Evolutionary conservation across 2,113 vertebrate genomes (phyloP).

Genomic region (Maccullochella peelii): DNA sequence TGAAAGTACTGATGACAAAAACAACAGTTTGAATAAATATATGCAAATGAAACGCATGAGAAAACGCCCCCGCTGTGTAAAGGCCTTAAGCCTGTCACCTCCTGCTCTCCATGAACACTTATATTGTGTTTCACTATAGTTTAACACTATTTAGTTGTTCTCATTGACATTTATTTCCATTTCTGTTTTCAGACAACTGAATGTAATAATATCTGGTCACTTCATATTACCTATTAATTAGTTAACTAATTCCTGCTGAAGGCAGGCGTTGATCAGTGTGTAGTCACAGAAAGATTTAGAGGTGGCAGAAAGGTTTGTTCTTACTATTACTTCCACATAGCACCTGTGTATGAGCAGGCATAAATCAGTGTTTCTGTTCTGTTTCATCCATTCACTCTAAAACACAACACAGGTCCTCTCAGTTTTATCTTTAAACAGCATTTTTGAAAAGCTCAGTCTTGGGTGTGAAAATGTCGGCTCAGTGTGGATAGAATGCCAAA

Average conservation of each 20-base stretch:
- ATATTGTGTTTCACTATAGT: not conserved
- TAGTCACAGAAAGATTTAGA: not conserved
- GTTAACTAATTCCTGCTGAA: not conserved
- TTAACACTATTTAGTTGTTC: not conserved
- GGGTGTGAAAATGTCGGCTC: conserved; percentile 3
- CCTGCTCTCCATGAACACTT: not conserved
- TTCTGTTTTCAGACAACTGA: not conserved
- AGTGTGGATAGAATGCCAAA: conserved; percentile 1
- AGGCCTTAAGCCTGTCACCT: not conserved
- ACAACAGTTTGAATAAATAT: too few species aligned
- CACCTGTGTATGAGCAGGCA: not conserved
- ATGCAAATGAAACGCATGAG: too few species aligned
- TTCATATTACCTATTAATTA: not conserved
- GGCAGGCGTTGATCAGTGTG: not conserved
- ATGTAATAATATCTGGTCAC: not conserved
- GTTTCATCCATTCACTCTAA: not conserved
- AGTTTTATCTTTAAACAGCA: not conserved
- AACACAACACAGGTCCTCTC: not conserved
- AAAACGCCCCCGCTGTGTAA: too few species aligned
- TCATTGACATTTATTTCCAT: not conserved
- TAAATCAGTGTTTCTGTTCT: conserved; percentile 6
- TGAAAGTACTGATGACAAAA: too few species aligned
- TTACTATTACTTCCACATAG: not conserved
- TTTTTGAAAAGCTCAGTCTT: not conserved
- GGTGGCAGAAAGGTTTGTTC: not conserved